These are phyloP conservation scores for Gymnoscopelus braueri DNA, from an alignment of 2,797 vertebrate genomes.

Conservation along the genomic window DNA sequence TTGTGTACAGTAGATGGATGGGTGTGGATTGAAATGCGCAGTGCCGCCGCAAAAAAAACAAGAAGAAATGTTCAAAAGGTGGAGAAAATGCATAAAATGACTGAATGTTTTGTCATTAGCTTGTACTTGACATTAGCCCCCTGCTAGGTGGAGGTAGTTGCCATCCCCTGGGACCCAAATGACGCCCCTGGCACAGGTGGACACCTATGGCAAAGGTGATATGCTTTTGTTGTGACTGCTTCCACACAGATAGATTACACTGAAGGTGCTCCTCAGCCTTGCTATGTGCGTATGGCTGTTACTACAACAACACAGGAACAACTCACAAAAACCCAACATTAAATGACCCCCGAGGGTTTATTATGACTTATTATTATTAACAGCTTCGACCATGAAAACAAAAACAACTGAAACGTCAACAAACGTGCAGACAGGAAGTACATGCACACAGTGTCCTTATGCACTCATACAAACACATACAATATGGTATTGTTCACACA, in stretches of 20 bases:
- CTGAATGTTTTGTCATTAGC: too few relatives aligned
- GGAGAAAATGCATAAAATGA: too few relatives aligned
- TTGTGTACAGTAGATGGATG: too few relatives aligned
- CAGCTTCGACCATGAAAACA: slow-evolving; percentile 74
- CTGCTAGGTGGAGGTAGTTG: too few relatives aligned
- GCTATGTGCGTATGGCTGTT: slow-evolving; percentile 74
- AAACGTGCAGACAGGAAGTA: slow-evolving; percentile 73
- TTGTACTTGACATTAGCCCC: too few relatives aligned
- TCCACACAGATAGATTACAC: slow-evolving; percentile 62
- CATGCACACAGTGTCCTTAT: slow-evolving; percentile 67
- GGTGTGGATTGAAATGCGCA: too few relatives aligned
- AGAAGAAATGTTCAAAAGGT: too few relatives aligned
- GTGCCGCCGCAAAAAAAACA: too few relatives aligned
- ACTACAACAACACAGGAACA: slow-evolving; percentile 79
- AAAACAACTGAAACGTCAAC: slow-evolving; percentile 74
- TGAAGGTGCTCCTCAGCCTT: slow-evolving; percentile 75
- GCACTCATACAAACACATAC: slow-evolving; percentile 41
- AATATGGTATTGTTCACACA: slow-evolving; percentile 11
- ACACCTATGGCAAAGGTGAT: slow-evolving; percentile 71
- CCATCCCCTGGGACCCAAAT: too few relatives aligned
- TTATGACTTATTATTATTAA: slow-evolving; percentile 61
- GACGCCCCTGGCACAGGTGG: slow-evolving; percentile 61
- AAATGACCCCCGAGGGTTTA: slow-evolving; percentile 57
- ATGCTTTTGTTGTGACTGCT: slow-evolving; percentile 71
- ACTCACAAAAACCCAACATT: slow-evolving; percentile 76